Base-by-base conservation (phyloP, 2,888 invertebrate genomes). In the Andrena trimmerana region DNA sequence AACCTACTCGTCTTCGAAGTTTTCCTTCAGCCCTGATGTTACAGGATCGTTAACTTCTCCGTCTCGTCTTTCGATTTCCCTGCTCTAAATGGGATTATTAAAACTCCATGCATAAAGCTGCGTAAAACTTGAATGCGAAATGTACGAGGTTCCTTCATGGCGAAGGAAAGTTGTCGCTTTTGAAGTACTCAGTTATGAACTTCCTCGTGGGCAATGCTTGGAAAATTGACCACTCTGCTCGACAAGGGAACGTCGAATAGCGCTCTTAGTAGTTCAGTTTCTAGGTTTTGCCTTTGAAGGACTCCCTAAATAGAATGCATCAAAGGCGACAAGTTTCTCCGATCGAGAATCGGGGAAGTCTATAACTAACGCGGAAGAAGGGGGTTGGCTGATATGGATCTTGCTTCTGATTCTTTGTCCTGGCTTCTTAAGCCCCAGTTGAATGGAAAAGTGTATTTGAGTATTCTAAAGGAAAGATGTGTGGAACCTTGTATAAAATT, bases 281-380 rank as follows among this genome's bases (percentile, higher is more conserved):
- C 27, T 16, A 52, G n/a, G 20, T 36, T 13, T 66, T 13, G 2
- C 6, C 33, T 52, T 27, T n/a, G 13, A 42, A 10, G 7, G 3
- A n/a, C 36, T 27, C n/a, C 29, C n/a, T 33, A 27, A 54, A 42
- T 7, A 10, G 50, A 63, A 36, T 52, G 10, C 33, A 36, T 27
- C 33, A 36, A 54, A 63, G 6, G 48, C 42, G 16, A 48, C 48
- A 60, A 60, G 16, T 50, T 70, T 60, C 48, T 50, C 13, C 48
- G 3, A 70, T 60, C 20, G 59, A 31, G 10, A 57, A 57, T 57
- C 31, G 31, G 29, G 13, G 29, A 42, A 13, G 29, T 31, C 29
- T 48, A 13, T 50, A 48, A 48, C 48, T 27, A 59, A 31, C 1
- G 54, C n/a, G 20, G 13, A 48, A 50, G 10, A 10, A 24, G 16